Conservation (phyloP, 92 coral and sea anemone genomes). For the Diadumene lineata region DNA sequence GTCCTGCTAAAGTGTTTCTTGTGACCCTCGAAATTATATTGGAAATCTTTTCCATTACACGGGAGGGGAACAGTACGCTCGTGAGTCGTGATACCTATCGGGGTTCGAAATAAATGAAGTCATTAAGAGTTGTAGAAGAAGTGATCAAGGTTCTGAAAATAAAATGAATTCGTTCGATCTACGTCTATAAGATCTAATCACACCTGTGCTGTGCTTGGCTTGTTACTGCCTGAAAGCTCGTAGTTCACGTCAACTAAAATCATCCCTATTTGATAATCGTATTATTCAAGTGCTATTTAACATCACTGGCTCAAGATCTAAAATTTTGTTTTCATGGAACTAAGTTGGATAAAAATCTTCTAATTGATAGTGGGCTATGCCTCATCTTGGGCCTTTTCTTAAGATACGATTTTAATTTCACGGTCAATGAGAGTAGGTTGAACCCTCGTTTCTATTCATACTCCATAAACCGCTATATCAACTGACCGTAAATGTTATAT, state of each 20-base stretch:
- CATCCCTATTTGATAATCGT: too few species aligned
- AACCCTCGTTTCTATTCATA: neutral
- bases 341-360: too few species aligned
- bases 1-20: conserved; percentile 7
- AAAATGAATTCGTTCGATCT: neutral
- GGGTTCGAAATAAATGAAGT: conserved; percentile 16
- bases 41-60: conserved; percentile 19
- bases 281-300: too few species aligned
- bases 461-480: conserved; percentile 25
- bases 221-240: conserved; percentile 12
- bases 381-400: too few species aligned
- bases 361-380: too few species aligned
- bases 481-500: conserved; percentile 11
- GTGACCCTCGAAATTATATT: conserved; percentile 35
- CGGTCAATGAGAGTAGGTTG: neutral
- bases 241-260: neutral
- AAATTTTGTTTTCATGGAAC: too few species aligned
- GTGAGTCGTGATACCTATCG: conserved; percentile 14
- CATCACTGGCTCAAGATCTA: too few species aligned
- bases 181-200: conserved; percentile 5
- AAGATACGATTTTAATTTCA: conserved; percentile 21
- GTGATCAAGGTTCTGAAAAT: conserved; percentile 8
- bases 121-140: conserved; percentile 11
- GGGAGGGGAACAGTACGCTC: neutral
- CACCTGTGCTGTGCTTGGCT: conserved; percentile 25